Evolutionary conservation across 2,113 vertebrate genomes (phyloP), one percentile per base, ranked within the genome.

Genomic region (Sterrhoptilus dennistouni): DNA sequence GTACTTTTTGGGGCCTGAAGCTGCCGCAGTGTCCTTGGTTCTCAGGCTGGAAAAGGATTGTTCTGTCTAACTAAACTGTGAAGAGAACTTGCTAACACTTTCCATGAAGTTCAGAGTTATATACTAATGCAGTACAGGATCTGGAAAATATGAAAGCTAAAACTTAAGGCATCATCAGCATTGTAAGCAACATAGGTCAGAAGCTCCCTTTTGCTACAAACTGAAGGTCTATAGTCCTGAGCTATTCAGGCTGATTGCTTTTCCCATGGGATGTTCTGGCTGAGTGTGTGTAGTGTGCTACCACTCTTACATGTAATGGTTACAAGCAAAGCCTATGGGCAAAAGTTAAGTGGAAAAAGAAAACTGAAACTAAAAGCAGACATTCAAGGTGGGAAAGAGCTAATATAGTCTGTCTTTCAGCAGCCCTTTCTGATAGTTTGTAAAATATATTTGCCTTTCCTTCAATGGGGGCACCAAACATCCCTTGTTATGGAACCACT

Each of bases 361-460:
- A 82, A 91, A 74, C 50, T 33, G 64, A 80, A 80, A 82, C 47
- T 83, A 83, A 87, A 95, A 93, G 54, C 42, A 72, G 75, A 38
- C 52, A 47, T 86, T 88, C 38, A 49, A 83, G 21, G 50, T 52
- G n/a, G 59, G 35, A 92, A 92, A 72, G 36, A 88, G 4, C 8
- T 86, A 57, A 88, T 42, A 57, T 5, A 65, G n/a, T 8, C 50
- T 57, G 45, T 27, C 45, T 94, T 92, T 96, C 59, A 74, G 57
- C 18, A 77, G 35, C 6, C n/a, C 17, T 66, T 88, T 86, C 47
- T 94, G 76, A 66, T 61, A 92, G 59, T 28, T 74, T 38, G 12
- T 53, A 74, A 90, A 93, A 76, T 54, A 33, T 33, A 5, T 79
- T 90, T 79, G 12, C 21, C 7, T 72, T 88, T 88, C 18, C 28